phyloP scores from a whole-genome alignment of 2,113 vertebrate genomes.

The Sphaerodactylus townsendi region DNA sequence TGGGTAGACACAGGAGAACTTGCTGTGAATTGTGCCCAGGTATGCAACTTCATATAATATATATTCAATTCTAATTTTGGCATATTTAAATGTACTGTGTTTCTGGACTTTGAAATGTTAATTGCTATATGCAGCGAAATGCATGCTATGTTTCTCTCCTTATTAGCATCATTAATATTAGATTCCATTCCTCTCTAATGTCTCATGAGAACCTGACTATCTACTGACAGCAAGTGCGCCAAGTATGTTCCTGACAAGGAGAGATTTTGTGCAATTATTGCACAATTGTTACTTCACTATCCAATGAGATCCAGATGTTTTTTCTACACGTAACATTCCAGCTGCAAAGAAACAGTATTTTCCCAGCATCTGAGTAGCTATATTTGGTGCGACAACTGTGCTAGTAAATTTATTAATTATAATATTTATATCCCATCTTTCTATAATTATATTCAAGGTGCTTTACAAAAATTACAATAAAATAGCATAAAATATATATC shows the following conservation, averaged over 20 bases:
- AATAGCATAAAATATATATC: too few relatives aligned
- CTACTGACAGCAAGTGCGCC: neutral
- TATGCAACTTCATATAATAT: neutral
- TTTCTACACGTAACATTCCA: neutral
- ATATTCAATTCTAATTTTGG: neutral
- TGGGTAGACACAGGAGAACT: too few relatives aligned
- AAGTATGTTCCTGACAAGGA: neutral
- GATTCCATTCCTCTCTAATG: neutral
- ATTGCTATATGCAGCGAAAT: neutral
- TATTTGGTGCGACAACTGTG: neutral
- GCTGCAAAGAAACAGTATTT: neutral
- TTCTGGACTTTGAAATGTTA: neutral
- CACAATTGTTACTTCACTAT: neutral
- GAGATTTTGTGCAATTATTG: neutral
- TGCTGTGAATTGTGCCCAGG: too few relatives aligned
- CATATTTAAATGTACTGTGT: neutral
- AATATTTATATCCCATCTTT: too few relatives aligned
- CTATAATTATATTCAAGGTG: too few relatives aligned
- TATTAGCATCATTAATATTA: neutral
- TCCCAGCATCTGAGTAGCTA: neutral
- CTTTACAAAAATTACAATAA: too few relatives aligned
- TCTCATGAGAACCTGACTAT: neutral
- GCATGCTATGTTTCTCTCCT: neutral
- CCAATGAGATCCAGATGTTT: neutral
- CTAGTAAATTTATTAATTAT: too few relatives aligned